Evolutionary conservation across 2,113 vertebrate species (phyloP).

Genomic region (Sciurus niger): DNA sequence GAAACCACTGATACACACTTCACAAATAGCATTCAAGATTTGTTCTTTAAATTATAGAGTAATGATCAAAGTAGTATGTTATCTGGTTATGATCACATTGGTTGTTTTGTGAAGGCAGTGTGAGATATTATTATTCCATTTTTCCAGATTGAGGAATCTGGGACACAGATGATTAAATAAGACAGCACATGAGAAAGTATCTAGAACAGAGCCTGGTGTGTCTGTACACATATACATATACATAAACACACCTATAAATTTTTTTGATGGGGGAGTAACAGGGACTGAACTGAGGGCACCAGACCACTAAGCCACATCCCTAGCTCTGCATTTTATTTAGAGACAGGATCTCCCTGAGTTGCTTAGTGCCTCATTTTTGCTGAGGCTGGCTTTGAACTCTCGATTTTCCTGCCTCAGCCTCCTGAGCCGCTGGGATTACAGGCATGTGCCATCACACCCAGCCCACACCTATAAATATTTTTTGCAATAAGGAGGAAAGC

Average conservation of each 20-base stretch:
- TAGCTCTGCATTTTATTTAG: no score
- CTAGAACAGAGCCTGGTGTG: not conserved
- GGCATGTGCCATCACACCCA: no score
- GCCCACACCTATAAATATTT: not conserved
- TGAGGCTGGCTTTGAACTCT: no score
- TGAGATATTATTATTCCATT: conserved; percentile 17
- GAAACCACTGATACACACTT: conserved; percentile 60
- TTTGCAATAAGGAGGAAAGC: not conserved
- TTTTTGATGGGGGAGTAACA: not conserved
- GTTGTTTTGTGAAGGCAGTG: conserved; percentile 19
- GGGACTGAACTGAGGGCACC: no score
- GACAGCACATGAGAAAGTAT: not conserved
- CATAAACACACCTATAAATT: not conserved
- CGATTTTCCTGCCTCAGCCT: no score
- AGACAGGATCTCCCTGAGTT: no score
- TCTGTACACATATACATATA: not conserved
- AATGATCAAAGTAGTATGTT: conserved; percentile 4
- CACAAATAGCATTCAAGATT: conserved; percentile 12
- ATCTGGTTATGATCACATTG: not conserved
- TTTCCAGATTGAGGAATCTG: not conserved
- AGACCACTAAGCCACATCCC: no score
- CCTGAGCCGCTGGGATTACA: no score
- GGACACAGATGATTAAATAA: conserved; percentile 27
- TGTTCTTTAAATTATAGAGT: conserved; percentile 41
- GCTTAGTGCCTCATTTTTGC: no score